Conservation (phyloP, 2,888 invertebrate genomes). For the Cataglyphis albicans region DNA sequence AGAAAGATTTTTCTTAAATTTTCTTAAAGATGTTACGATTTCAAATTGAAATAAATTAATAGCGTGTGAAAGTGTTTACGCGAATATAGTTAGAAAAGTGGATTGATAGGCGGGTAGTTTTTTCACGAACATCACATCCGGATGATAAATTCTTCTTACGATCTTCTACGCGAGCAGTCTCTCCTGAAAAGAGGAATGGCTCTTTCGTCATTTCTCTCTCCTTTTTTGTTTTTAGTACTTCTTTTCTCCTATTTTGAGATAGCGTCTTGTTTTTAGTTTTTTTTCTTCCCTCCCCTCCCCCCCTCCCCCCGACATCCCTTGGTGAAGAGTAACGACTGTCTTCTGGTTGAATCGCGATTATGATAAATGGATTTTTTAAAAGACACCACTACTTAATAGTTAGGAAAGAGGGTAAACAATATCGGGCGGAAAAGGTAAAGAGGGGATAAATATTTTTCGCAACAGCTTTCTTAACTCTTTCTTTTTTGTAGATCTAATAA, state of each 20-base stretch:
- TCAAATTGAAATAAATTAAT: constrained; percentile 36
- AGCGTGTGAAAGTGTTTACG: constrained; percentile 33
- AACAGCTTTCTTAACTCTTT: not conserved
- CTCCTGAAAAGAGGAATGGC: constrained; percentile 21
- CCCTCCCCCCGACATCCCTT: not conserved
- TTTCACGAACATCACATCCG: constrained; percentile 75
- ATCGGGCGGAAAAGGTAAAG: constrained; percentile 55
- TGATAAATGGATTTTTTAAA: constrained; percentile 75
- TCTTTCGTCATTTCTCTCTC: constrained; percentile 49
- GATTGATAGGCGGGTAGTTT: constrained; percentile 57
- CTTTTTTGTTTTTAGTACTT: constrained; percentile 1
- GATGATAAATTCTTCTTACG: constrained; percentile 81
- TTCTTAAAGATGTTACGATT: not conserved
- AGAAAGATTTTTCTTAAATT: not conserved
- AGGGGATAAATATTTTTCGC: not conserved
- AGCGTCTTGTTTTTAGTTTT: constrained; percentile 24
- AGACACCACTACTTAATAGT: constrained; percentile 58
- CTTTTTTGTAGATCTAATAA: not conserved
- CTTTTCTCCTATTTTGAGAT: not conserved
- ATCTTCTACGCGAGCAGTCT: constrained; percentile 17
- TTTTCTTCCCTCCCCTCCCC: not conserved
- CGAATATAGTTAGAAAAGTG: constrained; percentile 29
- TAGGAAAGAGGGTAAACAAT: constrained; percentile 70
- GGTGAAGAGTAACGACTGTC: constrained; percentile 54
- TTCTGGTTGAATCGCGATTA: constrained; percentile 74